Evolutionary conservation across 2,888 invertebrate genomes (phyloP), one percentile per base, ranked within the genome.

Genomic region (Macrophya alboannulata): DNA sequence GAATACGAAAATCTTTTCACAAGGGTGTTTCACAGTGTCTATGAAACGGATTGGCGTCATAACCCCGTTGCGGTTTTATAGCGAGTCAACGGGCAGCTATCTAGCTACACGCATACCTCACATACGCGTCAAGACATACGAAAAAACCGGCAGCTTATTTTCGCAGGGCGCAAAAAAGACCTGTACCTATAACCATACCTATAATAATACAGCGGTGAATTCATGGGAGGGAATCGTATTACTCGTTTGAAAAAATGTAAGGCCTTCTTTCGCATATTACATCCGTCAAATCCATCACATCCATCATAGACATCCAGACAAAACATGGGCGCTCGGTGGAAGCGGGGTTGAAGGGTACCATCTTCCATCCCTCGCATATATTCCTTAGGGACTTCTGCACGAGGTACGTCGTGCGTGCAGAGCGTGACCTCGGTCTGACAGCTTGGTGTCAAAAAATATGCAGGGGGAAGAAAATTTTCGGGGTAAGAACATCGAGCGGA

Each of bases 251-350:
- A 37, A 83, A 65, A 65, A 68, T 62, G 40, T n/a, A 21, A 51
- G 77, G 55, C 72, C 25, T 17, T 45, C 31, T 87, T 86, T 89
- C 88, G 88, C 89, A 89, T 90, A 91, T 91, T 91, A 91, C 89
- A 88, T 89, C 89, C 89, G 90, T 91, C 91, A 90, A 92, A 92
- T 89, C 90, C 90, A 87, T 88, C 90, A 88, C 90, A 92, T 92
- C 91, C 90, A 92, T 92, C 92, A 92, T 90, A 89, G 83, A 83
- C 45, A 83, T 83, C 45, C 83, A 71, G 83, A 83, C 83, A 83
- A 83, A 83, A 83, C 83, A 83, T 68, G 45, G 76, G 45, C 48
- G 55, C 77, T 51, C 10, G 48, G 45, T n/a, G 25, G 74, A 74
- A 48, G 83, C 25, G 12, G 45, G 62, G 45, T 21, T 43, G 45